Conservation (phyloP, 2,113 vertebrate species). For the Furnarius figulus region DNA sequence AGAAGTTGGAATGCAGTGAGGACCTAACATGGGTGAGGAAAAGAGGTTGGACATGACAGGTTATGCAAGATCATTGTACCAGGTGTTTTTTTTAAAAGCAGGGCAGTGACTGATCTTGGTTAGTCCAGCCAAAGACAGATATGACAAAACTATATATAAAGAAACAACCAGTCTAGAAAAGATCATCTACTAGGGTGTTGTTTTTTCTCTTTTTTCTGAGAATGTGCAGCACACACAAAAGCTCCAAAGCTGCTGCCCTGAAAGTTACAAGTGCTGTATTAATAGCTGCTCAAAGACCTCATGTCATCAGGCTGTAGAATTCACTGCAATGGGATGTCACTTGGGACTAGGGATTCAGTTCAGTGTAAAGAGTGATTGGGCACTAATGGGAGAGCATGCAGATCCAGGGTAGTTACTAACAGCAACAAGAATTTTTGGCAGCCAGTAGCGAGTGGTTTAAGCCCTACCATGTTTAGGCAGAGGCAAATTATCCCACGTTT, state of each 20-base stretch:
- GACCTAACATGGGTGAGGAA: not conserved
- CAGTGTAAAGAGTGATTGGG: not conserved
- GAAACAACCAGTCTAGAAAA: not conserved
- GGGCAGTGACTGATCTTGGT: not conserved
- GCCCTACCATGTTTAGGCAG: not conserved
- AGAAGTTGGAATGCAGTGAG: not conserved
- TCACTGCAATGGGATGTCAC: not conserved
- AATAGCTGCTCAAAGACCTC: not conserved
- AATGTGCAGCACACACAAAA: not conserved
- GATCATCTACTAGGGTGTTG: not conserved
- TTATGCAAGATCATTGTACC: not conserved
- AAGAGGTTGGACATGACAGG: not conserved
- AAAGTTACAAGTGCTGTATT: not conserved
- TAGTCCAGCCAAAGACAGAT: not conserved
- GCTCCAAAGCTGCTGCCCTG: not conserved
- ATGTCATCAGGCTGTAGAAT: not conserved
- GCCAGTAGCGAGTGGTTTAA: not conserved
- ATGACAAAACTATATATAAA: not conserved
- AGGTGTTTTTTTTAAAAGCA: not conserved
- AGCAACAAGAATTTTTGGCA: conserved; percentile 10
- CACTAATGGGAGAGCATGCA: not conserved
- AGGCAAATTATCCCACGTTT: not conserved
- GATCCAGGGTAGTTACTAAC: not conserved
- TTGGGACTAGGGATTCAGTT: not conserved
- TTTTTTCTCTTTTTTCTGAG: not conserved